These are phyloP conservation scores for Cladopsammia gracilis DNA, from an alignment of 64 coral and sea anemone species.

Conservation along the genomic window DNA sequence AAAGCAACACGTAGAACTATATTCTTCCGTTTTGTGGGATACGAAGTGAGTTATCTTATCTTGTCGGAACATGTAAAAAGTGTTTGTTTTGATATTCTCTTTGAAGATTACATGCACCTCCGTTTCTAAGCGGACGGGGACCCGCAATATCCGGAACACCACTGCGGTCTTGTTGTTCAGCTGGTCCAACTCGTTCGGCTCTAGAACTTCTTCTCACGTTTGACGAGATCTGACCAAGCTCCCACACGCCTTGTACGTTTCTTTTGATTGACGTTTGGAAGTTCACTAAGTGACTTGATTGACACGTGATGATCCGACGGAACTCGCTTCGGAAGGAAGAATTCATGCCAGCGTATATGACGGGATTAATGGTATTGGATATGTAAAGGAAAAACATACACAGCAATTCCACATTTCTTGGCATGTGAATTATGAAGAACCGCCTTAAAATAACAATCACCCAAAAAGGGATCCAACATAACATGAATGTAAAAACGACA, in stretches of 20 bases:
- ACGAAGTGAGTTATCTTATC: not conserved
- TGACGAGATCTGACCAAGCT: not conserved
- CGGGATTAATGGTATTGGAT: conserved; percentile 28
- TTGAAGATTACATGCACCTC: not conserved
- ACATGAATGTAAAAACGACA: conserved; percentile 26
- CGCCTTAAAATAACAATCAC: conserved; percentile 34
- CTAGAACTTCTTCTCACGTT: not conserved
- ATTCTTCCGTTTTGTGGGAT: too few relatives aligned
- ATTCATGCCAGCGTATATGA: conserved; percentile 51
- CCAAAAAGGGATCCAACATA: conserved; percentile 34
- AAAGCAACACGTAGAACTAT: too few relatives aligned
- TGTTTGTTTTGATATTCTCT: not conserved
- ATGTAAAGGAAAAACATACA: conserved; percentile 49
- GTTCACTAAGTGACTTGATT: not conserved
- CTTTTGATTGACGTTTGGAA: not conserved
- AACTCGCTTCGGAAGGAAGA: conserved; percentile 23
- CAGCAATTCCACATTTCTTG: conserved; percentile 28
- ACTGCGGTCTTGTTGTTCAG: not conserved
- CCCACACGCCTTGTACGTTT: not conserved
- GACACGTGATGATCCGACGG: conserved; percentile 12
- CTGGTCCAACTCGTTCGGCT: not conserved
- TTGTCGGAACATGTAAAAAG: not conserved
- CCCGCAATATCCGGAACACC: not conserved
- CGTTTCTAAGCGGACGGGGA: not conserved
- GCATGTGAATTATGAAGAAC: conserved; percentile 12